These are phyloP conservation scores for Electrophaes corylata DNA, from an alignment of 2,888 invertebrate genomes.

Conservation along the genomic window DNA sequence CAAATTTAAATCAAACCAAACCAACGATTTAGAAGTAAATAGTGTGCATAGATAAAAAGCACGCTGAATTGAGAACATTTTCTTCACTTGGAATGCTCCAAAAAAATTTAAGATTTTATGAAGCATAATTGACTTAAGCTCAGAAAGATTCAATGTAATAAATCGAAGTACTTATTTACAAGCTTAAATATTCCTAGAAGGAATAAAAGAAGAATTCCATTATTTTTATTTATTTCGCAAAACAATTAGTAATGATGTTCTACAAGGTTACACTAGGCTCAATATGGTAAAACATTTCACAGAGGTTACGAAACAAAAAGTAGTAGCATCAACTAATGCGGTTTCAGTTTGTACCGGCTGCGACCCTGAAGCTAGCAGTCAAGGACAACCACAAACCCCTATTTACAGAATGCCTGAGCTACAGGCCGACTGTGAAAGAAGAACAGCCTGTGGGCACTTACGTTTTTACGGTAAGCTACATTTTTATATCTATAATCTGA, in stretches of 20 bases:
- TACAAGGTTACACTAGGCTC: background rate
- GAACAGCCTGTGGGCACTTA: constrained; percentile 88
- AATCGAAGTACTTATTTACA: too few species aligned
- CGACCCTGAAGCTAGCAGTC: constrained; percentile 70
- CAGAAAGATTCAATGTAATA: too few species aligned
- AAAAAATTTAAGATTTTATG: too few species aligned
- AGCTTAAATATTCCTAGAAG: too few species aligned
- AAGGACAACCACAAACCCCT: constrained; percentile 94
- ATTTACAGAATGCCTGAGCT: constrained; percentile 92
- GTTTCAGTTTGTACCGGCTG: constrained; percentile 72
- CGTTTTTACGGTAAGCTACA: constrained; percentile 87
- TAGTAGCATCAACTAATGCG: constrained; percentile 57
- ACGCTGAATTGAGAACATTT: too few species aligned
- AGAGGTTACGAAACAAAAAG: constrained; percentile 48
- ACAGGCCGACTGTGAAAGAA: constrained; percentile 92
- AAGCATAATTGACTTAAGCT: too few species aligned
- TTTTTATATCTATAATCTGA: background rate
- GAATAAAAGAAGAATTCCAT: background rate
- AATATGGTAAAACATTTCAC: constrained; percentile 30
- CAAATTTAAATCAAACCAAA: too few species aligned
- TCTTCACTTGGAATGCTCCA: too few species aligned
- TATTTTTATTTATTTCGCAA: background rate
- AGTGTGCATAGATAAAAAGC: too few species aligned
- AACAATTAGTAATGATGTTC: background rate
- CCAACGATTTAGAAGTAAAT: too few species aligned